Base-by-base conservation (phyloP, 1,140 invertebrate genomes). In the Leptinotarsa defecta region DNA sequence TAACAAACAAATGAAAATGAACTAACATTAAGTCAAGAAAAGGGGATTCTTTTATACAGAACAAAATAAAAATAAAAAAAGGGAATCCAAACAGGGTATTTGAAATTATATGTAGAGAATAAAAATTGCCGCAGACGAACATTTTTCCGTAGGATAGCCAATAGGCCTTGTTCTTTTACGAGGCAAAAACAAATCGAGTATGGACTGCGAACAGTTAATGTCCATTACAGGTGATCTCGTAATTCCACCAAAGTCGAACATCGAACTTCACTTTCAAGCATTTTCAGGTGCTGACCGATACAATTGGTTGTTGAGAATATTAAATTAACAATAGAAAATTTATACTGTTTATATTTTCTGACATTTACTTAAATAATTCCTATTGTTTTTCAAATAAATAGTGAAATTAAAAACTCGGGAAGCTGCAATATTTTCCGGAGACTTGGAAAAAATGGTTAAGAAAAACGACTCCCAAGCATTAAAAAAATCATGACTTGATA, bases 161-260 rank as follows among this genome's bases (percentile, higher is more conserved):
- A 76, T 76, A 76, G 65, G n/a, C 65, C 75, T 61, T 73, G 71
- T 73, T 73, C 75, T 68, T 73, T 63, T n/a, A 17, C 20, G 48
- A 68, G 48, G 68, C 68, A 76, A 76, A 76, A 76, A 73, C 71
- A 76, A 76, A 76, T 71, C 68, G 19, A 76, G 49, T 52, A 20
- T 34, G 62, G 43, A 62, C 70, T 71, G 70, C 70, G 57, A 48
- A 20, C n/a, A 24, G 13, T 67, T 24, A 15, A 67, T 17, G 13
- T 70, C 17, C 68, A 70, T 20, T 67, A n/a, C 34, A 48, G 13
- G n/a, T 48, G 57, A 43, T 65, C 34, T 48, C 19, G n/a, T 13
- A 49, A 74, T 68, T 74, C 73, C 73, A 74, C 70, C 70, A 72
- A 62, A 52, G 68, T 63, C 13, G 1, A 71, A 17, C 13, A 17